Evolutionary conservation across 2,797 vertebrate genomes (phyloP).

Genomic region (Lycodopsis pacificus): DNA sequence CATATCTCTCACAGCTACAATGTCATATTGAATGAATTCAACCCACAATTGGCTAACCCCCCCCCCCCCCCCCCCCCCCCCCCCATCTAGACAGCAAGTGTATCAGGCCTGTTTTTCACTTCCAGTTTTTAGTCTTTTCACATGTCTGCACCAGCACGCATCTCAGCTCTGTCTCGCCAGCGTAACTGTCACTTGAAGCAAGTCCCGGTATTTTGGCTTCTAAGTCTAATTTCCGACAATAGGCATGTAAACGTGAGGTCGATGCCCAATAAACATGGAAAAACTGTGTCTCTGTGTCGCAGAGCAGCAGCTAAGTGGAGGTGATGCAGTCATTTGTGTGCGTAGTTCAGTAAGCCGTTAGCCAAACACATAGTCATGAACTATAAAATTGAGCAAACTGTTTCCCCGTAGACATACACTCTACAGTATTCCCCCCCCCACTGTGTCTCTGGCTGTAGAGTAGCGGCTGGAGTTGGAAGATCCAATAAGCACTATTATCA

Average conservation of each 20-base stretch:
- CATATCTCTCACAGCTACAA: not conserved
- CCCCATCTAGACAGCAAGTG: not conserved
- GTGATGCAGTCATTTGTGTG: not conserved
- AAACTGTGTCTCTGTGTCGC: not conserved
- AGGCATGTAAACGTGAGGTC: not conserved
- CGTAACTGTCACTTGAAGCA: not conserved
- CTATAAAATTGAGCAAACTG: not conserved
- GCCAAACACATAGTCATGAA: not conserved
- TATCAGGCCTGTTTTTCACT: not conserved
- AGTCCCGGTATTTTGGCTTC: not conserved
- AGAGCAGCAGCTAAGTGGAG: not conserved
- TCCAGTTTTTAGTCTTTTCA: not conserved
- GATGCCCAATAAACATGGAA: not conserved
- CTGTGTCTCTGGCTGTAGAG: not conserved
- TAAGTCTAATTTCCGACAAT: not conserved
- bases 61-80: not conserved
- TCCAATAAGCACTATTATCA: not conserved
- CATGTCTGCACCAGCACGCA: not conserved
- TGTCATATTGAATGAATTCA: not conserved
- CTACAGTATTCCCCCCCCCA: not conserved
- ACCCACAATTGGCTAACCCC: not conserved
- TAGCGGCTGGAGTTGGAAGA: not conserved
- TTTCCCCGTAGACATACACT: not conserved
- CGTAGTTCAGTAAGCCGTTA: not conserved
- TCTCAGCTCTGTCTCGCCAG: not conserved